A percentile compares a stretch with the other conserved stretches of the same genome.
Conservation (phyloP, 1,140 invertebrate genomes). For the Eriocheir sinensis region DNA sequence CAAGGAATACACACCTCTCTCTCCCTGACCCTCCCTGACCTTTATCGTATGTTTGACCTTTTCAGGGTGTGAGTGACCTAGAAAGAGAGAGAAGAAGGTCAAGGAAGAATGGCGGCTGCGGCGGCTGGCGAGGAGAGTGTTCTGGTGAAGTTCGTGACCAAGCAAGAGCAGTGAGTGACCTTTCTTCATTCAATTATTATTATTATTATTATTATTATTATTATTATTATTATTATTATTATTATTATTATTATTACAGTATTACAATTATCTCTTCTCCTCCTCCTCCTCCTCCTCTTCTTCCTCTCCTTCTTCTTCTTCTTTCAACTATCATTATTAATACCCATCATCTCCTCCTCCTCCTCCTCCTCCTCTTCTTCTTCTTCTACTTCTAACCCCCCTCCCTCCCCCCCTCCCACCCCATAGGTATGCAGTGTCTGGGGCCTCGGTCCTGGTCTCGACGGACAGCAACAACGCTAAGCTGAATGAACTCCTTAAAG, state of each 20-base stretch:
- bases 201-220: background rate
- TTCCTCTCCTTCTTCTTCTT: no score
- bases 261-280: background rate
- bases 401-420: constrained; percentile 35
- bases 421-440: background rate
- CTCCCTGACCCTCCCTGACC: no score
- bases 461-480: background rate
- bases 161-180: background rate
- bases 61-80: no score
- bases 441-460: background rate
- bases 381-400: constrained; percentile 44
- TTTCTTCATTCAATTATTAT: background rate
- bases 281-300: background rate
- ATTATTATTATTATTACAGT: background rate
- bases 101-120: no score
- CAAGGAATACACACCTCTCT: no score
- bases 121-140: background rate
- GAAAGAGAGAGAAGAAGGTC: no score
- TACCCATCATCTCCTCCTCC: background rate
- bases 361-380: background rate
- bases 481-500: background rate
- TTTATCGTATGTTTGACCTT: no score
- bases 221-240: background rate
- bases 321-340: no score
- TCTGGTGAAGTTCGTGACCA: background rate